These are phyloP conservation scores for Platysternon megacephalum DNA, from an alignment of 2,113 vertebrate species.

Conservation along the genomic window DNA sequence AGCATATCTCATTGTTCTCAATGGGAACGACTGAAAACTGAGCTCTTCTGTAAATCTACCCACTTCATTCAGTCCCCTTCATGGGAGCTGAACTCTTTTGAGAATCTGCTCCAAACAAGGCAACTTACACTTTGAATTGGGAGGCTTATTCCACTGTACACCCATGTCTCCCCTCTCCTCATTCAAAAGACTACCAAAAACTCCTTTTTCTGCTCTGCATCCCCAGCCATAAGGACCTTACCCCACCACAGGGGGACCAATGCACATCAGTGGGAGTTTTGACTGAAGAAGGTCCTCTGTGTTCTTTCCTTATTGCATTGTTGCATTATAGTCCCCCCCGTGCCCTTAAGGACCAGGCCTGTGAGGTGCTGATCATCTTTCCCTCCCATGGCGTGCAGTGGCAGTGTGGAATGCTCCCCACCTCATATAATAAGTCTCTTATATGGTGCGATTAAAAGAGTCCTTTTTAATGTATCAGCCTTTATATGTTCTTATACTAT, in stretches of 20 bases:
- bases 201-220: background rate
- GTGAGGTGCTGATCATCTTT: background rate
- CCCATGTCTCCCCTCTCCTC: background rate
- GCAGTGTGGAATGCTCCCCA: background rate
- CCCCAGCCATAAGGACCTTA: background rate
- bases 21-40: background rate
- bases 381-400: background rate
- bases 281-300: background rate
- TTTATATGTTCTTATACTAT: background rate
- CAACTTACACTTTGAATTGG: background rate
- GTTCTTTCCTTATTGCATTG: background rate
- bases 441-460: background rate
- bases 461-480: background rate
- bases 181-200: background rate
- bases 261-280: background rate
- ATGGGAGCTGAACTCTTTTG: background rate
- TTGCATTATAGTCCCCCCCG: background rate
- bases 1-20: background rate
- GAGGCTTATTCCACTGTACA: background rate
- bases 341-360: background rate
- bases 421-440: background rate
- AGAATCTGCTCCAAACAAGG: background rate
- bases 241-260: background rate
- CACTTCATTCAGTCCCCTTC: background rate
- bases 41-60: background rate